Evolutionary conservation across 2,113 vertebrate species (phyloP), one percentile per base, ranked within the genome.

Genomic region (Mormoops blainvillei): DNA sequence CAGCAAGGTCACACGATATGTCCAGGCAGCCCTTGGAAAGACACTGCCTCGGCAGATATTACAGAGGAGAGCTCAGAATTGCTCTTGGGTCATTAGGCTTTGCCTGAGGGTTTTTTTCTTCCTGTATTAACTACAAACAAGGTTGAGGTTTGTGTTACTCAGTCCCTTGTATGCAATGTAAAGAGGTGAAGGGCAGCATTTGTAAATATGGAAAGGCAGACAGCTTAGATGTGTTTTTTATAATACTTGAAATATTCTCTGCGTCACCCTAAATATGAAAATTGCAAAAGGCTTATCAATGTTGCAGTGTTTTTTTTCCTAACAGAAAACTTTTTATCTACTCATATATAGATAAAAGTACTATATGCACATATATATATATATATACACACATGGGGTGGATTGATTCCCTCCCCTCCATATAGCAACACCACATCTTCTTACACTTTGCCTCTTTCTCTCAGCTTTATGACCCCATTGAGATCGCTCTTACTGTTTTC

Each of bases 41-140:
- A 97, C 95, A 95, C 93, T 61, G 94, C 74, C 97, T 97, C 80
- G 95, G 94, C 92, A 98, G 98, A 97, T 96, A 97, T 58, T 97
- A 94, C 93, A 93, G 97, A 97, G 96, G 88, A 97, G 88, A 97
- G 97, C 97, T 97, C 97, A 86, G 97, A 98, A 98, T 97, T 94
- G 98, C 97, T 98, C 93, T 91, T 97, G 98, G 96, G 98, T 98
- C 98, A 98, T 98, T 98, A 98, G 98, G 98, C 97, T 98, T 98
- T 98, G 98, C 98, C 98, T 97, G 96, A 97, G 98, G 98, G 97
- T 63, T 97, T 98, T 97, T 98, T 97, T 94, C 96, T 97, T 96
- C 98, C 91, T 52, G 97, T 98, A 97, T 98, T 98, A 98, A 97
- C 98, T 98, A 98, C 97, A 98, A 98, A 98, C 96, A 95, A 98